Conservation (phyloP, 2,113 vertebrate genomes). For the Nycticebus coucang region DNA sequence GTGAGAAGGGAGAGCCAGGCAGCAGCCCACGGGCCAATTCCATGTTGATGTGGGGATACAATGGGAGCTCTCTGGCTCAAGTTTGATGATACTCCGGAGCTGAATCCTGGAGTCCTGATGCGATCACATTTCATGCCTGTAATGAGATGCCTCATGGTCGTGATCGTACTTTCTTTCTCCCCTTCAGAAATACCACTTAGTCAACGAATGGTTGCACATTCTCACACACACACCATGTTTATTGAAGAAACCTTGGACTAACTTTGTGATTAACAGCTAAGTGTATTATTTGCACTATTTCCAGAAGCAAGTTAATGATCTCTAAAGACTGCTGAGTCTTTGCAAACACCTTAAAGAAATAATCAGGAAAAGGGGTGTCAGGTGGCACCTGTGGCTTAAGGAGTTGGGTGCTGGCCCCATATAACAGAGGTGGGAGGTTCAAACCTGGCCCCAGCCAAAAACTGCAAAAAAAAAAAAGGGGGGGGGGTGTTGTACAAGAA, state of each 20-base stretch:
- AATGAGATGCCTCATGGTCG: not conserved
- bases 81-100: not conserved
- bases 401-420: no score
- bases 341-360: not conserved
- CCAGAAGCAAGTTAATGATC: not conserved
- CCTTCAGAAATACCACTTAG: not conserved
- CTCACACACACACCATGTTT: not conserved
- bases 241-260: not conserved
- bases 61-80: not conserved
- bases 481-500: not conserved
- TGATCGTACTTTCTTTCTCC: not conserved
- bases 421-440: not conserved
- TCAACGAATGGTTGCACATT: not conserved
- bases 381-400: no score
- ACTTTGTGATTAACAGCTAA: conserved; percentile 4
- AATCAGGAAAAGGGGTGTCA: not conserved
- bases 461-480: no score
- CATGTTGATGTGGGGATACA: not conserved
- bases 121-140: not conserved
- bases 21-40: not conserved
- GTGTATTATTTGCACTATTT: not conserved
- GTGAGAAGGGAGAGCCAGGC: not conserved
- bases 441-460: no score
- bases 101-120: conserved; percentile 17
- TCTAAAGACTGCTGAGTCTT: not conserved